phyloP scores from a whole-genome alignment of 2,113 vertebrate species.

The Oophaga pumilio region DNA sequence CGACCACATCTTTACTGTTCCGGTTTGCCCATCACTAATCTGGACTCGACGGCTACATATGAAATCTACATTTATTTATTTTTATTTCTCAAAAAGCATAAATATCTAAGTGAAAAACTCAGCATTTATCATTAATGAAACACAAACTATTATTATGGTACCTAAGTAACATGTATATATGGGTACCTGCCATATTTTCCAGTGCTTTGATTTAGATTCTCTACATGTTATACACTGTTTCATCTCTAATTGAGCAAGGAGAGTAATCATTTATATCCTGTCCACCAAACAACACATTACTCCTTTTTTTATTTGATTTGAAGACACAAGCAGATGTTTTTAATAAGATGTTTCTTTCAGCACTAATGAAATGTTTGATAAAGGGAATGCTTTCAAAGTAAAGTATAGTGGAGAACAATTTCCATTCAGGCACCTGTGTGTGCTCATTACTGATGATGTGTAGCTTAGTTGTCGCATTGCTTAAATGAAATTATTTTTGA shows the following conservation, averaged over 20 bases:
- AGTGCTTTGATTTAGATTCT: neutral
- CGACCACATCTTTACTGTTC: too few species aligned
- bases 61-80: too few species aligned
- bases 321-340: slow-evolving; percentile 30
- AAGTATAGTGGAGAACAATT: slow-evolving; percentile 17
- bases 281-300: neutral
- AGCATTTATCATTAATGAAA: too few species aligned
- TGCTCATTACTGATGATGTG: slow-evolving; percentile 35
- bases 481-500: slow-evolving; percentile 52
- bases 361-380: slow-evolving; percentile 42
- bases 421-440: slow-evolving; percentile 36
- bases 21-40: too few species aligned
- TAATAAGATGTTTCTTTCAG: slow-evolving; percentile 37
- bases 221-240: neutral
- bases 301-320: slow-evolving; percentile 6
- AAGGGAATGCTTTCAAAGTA: slow-evolving; percentile 28
- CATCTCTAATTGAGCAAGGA: neutral
- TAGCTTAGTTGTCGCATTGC: slow-evolving; percentile 29
- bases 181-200: neutral
- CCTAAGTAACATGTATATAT: too few species aligned
- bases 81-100: too few species aligned
- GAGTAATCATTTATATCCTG: neutral
- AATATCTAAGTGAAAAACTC: too few species aligned
- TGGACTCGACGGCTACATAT: too few species aligned
- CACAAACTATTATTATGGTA: too few species aligned